Evolutionary conservation across 2,113 vertebrate species (phyloP), one percentile per base, ranked within the genome.

Genomic region (Brachypodius melanocephalos): DNA sequence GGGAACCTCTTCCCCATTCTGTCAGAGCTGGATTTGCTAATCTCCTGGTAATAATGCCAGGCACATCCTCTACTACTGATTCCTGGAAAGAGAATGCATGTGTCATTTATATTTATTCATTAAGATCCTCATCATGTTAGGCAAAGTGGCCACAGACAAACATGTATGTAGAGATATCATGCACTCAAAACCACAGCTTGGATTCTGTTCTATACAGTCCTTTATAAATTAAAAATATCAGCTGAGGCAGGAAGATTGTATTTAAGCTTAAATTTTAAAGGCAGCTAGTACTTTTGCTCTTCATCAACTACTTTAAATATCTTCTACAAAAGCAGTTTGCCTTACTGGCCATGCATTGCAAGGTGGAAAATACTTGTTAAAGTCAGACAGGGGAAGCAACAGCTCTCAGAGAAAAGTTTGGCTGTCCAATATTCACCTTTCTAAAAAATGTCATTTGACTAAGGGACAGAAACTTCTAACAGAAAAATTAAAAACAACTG

Each of bases 161-260:
- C 54, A 49, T 0, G 2, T 14, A 67, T 12, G 5, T 14, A 62
- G 22, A n/a, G 21, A 24, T 10, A 77, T 7, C 6, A 25, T 0
- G 3, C 18, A 88, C 9, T 9, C 26, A 49, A 76, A 93, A 68
- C 1, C 11, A 65, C 3, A 32, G 12, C 13, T 66, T 66, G 38
- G 8, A 65, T 89, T 85, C 62, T 79, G 49, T 43, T 29, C 43
- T 76, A 38, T 28, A 15, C 5, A 52, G 17, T 79, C 14, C n/a
- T 49, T 69, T 28, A 76, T 8, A 79, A 77, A 66, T n/a, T 31
- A 48, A 59, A 80, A 78, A 18, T 18, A 71, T 6, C 57, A 65
- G 6, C 20, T 49, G 38, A 62, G 14, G 17, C 71, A 24, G 20
- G 8, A 88, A 61, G 29, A 63, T 25, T 15, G 24, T 36, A 29